Evolutionary conservation across 2,888 invertebrate species (phyloP).

Genomic region (Tortrix viridana): DNA sequence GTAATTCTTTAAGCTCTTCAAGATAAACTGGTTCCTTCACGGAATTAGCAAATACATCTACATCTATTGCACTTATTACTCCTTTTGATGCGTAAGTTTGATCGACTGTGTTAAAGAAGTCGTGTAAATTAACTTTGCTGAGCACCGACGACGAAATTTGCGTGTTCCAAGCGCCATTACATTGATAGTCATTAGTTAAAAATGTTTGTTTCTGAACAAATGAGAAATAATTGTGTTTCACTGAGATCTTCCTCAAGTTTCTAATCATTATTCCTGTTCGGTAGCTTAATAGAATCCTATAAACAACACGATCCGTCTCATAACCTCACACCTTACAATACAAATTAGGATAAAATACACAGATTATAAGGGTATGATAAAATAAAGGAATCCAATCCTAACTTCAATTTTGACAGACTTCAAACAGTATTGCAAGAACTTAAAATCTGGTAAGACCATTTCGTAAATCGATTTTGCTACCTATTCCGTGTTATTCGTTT

Average conservation of each 20-base stretch:
- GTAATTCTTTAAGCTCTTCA: slow-evolving; percentile 89
- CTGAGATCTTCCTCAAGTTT: slow-evolving; percentile 46
- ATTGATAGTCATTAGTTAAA: slow-evolving; percentile 89
- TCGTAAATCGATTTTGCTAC: no score
- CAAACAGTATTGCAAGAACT: no score
- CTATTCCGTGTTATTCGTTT: no score
- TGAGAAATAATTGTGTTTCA: slow-evolving; percentile 43
- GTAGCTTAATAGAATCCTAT: no score
- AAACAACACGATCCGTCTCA: no score
- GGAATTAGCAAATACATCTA: slow-evolving; percentile 92
- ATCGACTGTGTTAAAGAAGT: slow-evolving; percentile 89
- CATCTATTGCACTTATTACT: slow-evolving; percentile 89
- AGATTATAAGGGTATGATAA: no score
- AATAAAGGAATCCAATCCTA: no score
- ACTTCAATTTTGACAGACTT: no score
- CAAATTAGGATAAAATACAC: not conserved
- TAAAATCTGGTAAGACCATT: no score
- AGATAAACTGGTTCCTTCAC: slow-evolving; percentile 81
- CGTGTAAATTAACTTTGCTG: slow-evolving; percentile 85
- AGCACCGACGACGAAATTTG: slow-evolving; percentile 86
- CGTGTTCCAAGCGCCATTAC: slow-evolving; percentile 88
- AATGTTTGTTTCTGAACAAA: slow-evolving; percentile 74
- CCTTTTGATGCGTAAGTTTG: slow-evolving; percentile 85
- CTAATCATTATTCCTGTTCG: slow-evolving; percentile 37
- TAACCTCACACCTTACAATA: slow-evolving; percentile 5